Conservation (phyloP, 2,797 vertebrate genomes). For the Glyptemys insculpta region DNA sequence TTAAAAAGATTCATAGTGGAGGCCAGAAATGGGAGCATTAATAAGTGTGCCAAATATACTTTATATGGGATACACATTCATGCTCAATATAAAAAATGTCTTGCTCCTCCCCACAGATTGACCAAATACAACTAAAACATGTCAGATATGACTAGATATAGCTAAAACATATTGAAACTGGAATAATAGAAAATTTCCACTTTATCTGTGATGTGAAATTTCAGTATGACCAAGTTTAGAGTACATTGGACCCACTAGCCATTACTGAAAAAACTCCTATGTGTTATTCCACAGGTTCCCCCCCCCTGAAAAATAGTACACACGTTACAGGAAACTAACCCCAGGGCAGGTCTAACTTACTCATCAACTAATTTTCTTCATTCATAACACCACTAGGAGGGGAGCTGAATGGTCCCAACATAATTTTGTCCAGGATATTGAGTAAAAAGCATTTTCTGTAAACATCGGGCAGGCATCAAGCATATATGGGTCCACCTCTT, state of each 20-base stretch:
- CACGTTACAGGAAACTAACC: neutral
- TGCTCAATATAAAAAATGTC: too few relatives aligned
- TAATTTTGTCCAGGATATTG: neutral
- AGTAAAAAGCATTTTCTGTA: rapidly evolving
- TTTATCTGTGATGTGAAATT: neutral
- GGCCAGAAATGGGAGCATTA: too few relatives aligned
- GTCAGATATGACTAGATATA: too few relatives aligned
- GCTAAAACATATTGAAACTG: too few relatives aligned
- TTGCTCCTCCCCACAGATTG: too few relatives aligned
- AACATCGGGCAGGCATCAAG: neutral
- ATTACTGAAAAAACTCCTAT: neutral
- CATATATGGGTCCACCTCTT: rapidly evolving
- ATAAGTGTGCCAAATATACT: too few relatives aligned
- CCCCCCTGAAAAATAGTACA: neutral
- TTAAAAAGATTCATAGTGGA: too few relatives aligned
- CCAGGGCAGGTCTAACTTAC: rapidly evolving
- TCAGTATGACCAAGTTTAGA: neutral
- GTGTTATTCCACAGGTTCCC: neutral
- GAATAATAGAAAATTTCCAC: neutral
- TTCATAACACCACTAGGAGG: too few relatives aligned
- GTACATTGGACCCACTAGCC: rapidly evolving
- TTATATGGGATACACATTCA: too few relatives aligned
- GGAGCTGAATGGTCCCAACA: neutral
- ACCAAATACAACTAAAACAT: too few relatives aligned
- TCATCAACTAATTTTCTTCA: neutral